Base-by-base conservation (phyloP, 2,113 vertebrate species). In the Notothenia rossii region DNA sequence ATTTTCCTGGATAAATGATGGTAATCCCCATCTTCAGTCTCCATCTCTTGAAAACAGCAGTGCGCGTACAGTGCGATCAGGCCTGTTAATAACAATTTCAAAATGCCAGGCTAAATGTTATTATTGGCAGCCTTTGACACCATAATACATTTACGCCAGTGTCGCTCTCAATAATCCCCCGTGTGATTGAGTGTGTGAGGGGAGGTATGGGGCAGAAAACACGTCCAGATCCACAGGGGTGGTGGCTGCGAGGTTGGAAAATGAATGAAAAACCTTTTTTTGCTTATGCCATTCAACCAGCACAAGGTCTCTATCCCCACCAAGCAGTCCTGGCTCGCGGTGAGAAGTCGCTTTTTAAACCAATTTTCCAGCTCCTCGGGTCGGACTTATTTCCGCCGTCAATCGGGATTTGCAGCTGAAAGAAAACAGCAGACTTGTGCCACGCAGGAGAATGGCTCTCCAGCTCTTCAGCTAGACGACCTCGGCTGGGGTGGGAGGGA, bases 1-100 rank as follows among this genome's bases (percentile, higher is more conserved):
- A 85, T 79, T 89, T 89, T 49, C 88, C 79, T 87, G 87, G 81
- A 87, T 84, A 86, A 70, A 92, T 92, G 90, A 94, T 88, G 86
- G 87, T 92, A 94, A 94, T 95, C 94, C 92, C 91, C 94, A 92
- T 95, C 95, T 93, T 95, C 95, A 88, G 92, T 94, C 94, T 96
- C 95, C 95, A 96, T 96, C 91, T 93, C 94, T 92, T 82, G 73
- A 86, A 88, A 94, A 93, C 87, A 85, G 77, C 86, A 89, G 86
- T 82, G 82, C 84, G 86, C 81, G 71, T 72, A 40, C 82, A 71
- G 85, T 77, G 75, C 71, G 79, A 79, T 48, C 82, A 65, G 60
- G 79, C 73, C 79, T 10, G 77, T 33, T 11, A 83, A 75, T 4
- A 74, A 62, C 51, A 72, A 77, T 7, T 18, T 9, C 60, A 15